These are phyloP conservation scores for Malacosoma neustria DNA, from an alignment of 2,888 invertebrate genomes.

Conservation along the genomic window DNA sequence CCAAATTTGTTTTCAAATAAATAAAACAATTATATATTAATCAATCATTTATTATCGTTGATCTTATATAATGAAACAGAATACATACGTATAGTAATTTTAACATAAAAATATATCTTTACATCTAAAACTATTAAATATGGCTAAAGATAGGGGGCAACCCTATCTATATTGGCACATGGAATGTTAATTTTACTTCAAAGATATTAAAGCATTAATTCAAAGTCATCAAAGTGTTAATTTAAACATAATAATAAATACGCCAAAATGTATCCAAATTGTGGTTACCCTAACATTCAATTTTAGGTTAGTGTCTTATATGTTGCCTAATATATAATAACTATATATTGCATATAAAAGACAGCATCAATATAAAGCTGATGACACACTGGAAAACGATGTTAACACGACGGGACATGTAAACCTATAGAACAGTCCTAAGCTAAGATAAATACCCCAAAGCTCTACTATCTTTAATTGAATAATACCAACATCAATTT, in stretches of 20 bases:
- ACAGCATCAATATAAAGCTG: no score
- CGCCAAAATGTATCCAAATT: background rate
- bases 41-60: slow-evolving; percentile 64
- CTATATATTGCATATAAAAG: slow-evolving; percentile 64
- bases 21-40: slow-evolving; percentile 34
- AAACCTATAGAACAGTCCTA: no score
- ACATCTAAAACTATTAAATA: slow-evolving; percentile 59
- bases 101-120: slow-evolving; percentile 54
- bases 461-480: no score
- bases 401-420: no score
- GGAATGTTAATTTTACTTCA: slow-evolving; percentile 37
- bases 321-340: slow-evolving; percentile 65
- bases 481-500: slow-evolving; percentile 2
- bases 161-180: slow-evolving; percentile 61
- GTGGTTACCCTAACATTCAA: background rate
- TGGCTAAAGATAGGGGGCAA: slow-evolving; percentile 56
- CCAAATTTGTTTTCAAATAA: background rate
- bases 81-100: slow-evolving; percentile 58
- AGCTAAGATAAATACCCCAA: no score
- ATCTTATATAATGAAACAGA: slow-evolving; percentile 50
- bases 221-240: background rate
- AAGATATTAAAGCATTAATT: slow-evolving; percentile 5
- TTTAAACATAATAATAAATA: background rate
- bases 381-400: no score
- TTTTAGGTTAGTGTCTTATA: slow-evolving; percentile 30